These are phyloP conservation scores for Ictidomys tridecemlineatus DNA, from an alignment of 2,113 vertebrate species.

Conservation along the genomic window DNA sequence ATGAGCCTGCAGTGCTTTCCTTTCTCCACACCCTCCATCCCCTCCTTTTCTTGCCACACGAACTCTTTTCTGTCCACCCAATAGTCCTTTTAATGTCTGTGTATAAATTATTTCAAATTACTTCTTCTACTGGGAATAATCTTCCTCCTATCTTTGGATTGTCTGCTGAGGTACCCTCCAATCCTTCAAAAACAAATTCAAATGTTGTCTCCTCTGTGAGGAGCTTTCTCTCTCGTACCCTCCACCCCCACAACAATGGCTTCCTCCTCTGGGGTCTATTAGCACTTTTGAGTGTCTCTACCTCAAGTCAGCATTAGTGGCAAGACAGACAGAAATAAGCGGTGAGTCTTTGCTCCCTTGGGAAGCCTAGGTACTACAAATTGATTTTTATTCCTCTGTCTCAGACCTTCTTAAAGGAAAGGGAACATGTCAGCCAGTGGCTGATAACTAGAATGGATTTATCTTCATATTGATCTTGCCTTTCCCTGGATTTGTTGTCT, in stretches of 20 bases:
- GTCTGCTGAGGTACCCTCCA: background rate
- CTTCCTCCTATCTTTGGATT: background rate
- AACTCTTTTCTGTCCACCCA: background rate
- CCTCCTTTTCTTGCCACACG: background rate
- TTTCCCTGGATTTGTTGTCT: conserved; percentile 66
- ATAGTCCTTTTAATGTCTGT: conserved; percentile 17
- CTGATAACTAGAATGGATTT: conserved; percentile 78
- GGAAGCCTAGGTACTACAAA: background rate
- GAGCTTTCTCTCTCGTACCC: background rate
- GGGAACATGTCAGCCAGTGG: background rate
- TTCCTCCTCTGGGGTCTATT: background rate
- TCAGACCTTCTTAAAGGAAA: background rate
- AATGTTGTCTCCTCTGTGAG: background rate
- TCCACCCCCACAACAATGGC: background rate
- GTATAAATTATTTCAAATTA: conserved; percentile 34
- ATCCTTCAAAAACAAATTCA: conserved; percentile 46
- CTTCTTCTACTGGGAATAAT: background rate
- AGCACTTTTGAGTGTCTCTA: background rate
- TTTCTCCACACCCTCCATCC: background rate
- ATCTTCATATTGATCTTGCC: conserved; percentile 78
- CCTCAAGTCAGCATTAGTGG: background rate
- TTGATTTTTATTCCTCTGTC: background rate
- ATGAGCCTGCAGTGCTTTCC: background rate
- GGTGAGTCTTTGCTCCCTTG: background rate
- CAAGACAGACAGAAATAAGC: background rate